Base-by-base conservation (phyloP, 1,140 invertebrate species). In the Arctopsyche grandis region DNA sequence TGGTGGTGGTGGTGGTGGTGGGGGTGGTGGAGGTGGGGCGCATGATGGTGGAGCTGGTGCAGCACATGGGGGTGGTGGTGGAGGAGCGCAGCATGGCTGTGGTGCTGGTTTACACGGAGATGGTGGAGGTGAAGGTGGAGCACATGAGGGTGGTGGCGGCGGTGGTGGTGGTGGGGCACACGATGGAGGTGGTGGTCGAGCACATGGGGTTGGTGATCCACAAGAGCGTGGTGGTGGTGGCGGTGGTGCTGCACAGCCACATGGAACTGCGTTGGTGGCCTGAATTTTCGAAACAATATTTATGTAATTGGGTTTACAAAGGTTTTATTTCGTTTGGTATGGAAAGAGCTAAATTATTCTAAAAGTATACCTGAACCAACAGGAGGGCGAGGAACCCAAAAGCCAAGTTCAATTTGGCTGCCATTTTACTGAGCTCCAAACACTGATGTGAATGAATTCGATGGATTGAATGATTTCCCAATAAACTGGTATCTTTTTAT, bases 241-340 rank as follows among this genome's bases (percentile, higher is more conserved):
- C 19, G 56, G n/a, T 60, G 74, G 12, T 19, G 7, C 9, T 10
- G n/a, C 3, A 58, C 22, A 22, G 21, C 16, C 16, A 43, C 48
- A 75, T 5, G 74, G 48, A 7, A 58, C 5, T 74, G 43, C 70
- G 46, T 46, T n/a, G 5, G 43, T 16, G 46, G 29, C 24, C 70
- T 74, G 70, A 46, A 46, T 7, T 46, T 46, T 46, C 44, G 12
- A 46, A 46, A n/a, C n/a, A n/a, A n/a, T n/a, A n/a, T n/a, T n/a
- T n/a, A n/a, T n/a, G n/a, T n/a, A n/a, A n/a, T n/a, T n/a, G n/a
- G n/a, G n/a, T n/a, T n/a, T n/a, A n/a, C n/a, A n/a, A n/a, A n/a
- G n/a, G n/a, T n/a, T n/a, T n/a, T n/a, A n/a, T n/a, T n/a, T n/a
- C n/a, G n/a, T n/a, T n/a, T n/a, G n/a, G n/a, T n/a, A n/a, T n/a